These are phyloP conservation scores for Ornithoptera alexandrae DNA, from an alignment of 2,888 invertebrate genomes.

Conservation along the genomic window DNA sequence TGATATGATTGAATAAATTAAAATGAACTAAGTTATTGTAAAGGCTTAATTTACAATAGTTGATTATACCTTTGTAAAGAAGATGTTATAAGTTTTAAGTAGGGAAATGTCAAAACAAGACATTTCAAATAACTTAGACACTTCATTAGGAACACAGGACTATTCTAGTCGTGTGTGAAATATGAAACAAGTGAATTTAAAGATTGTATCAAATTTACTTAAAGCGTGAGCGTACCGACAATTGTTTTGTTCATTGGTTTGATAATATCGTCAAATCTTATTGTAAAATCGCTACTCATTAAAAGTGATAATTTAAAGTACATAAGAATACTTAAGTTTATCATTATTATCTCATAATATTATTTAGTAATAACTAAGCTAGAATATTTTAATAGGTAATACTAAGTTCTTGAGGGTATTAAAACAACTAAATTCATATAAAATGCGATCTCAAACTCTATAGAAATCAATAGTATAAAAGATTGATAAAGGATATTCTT, in stretches of 20 bases:
- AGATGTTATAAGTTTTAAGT: neutral
- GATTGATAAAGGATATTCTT: too few species aligned
- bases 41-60: neutral
- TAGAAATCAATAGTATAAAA: too few species aligned
- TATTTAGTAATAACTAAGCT: constrained; percentile 2
- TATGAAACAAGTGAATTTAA: neutral
- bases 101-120: neutral
- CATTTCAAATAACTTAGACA: constrained; percentile 14
- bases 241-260: neutral
- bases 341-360: neutral
- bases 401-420: constrained; percentile 9
- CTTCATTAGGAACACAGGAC: neutral
- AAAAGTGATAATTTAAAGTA: constrained; percentile 1
- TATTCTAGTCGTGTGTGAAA: neutral
- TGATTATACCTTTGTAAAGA: neutral
- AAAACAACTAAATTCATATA: constrained; percentile 12
- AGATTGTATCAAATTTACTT: neutral
- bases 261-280: neutral
- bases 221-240: neutral
- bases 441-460: constrained; percentile 20
- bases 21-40: neutral
- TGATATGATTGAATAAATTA: constrained; percentile 34
- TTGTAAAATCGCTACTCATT: neutral
- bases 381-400: constrained; percentile 10
- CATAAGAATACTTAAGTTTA: neutral